Base-by-base conservation (phyloP, 2,888 invertebrate genomes). In the Lasius platythorax region DNA sequence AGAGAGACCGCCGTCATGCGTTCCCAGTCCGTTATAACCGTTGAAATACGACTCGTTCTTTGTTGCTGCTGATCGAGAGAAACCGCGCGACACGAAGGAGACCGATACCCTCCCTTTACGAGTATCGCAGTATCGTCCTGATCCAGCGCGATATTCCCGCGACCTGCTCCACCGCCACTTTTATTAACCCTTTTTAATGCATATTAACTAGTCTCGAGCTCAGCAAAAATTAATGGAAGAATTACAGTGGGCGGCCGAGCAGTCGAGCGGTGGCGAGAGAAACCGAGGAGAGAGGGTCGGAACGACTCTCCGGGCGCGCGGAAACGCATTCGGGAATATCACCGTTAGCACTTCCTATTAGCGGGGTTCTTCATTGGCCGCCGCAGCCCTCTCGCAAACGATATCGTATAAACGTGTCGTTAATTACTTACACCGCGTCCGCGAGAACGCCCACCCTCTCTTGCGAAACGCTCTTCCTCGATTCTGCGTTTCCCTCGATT, bases 321-420 rank as follows among this genome's bases (percentile, higher is more conserved):
- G 84, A 87, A 85, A 88, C 87, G 91, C 92, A 93, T 93, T 93
- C 92, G 90, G 90, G 91, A 92, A 92, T 93, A 93, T 93, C 93
- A 93, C 92, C 93, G 93, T 93, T 93, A 93, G 92, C 93, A 93
- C 92, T 93, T 92, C 92, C 94, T 93, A 93, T 94, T 94, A 93
- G 93, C 91, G 89, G 92, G 92, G 92, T 93, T 91, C 93, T 93
- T 93, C 93, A 93, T 93, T 92, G 93, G 91, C 84, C 53, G 75
- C 84, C 85, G 81, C 85, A 85, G 85, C 88, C 89, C 88, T 84
- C 86, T 89, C 87, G 88, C 89, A 84, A 90, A 91, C 94, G 93
- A 94, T 94, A 94, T 94, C 93, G 94, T 94, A 94, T 94, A 94
- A 94, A 94, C 92, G 93, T 93, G 94, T 92, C 94, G 94, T 94